Evolutionary conservation across 1,140 invertebrate species (phyloP).

Genomic region (Ostrea edulis): DNA sequence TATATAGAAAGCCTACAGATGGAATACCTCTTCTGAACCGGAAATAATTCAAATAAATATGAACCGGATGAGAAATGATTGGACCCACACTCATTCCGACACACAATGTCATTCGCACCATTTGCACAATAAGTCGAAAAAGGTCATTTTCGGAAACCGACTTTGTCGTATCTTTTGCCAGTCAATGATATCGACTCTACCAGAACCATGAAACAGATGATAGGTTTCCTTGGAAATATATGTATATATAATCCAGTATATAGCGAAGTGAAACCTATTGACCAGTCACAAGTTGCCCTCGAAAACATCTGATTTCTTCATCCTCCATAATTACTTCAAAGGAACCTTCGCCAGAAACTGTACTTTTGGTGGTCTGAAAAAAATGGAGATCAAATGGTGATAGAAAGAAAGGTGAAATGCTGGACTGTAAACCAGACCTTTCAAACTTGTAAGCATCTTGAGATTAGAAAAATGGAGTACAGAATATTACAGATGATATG

Average conservation of each 20-base stretch:
- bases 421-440: too few species aligned
- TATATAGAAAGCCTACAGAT: background rate
- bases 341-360: slow-evolving; percentile 9
- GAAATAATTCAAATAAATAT: background rate
- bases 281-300: background rate
- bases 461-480: too few species aligned
- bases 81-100: slow-evolving; percentile 25
- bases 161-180: background rate
- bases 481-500: too few species aligned
- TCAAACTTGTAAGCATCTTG: too few species aligned
- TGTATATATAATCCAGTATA: background rate
- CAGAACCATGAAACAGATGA: background rate
- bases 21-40: background rate
- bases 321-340: background rate
- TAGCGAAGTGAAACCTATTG: background rate
- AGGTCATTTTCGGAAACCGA: background rate
- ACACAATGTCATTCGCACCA: slow-evolving; percentile 7
- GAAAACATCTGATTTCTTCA: background rate
- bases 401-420: too few species aligned
- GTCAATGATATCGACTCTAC: background rate
- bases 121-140: background rate
- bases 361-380: slow-evolving; percentile 9
- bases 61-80: background rate
- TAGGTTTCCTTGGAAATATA: slow-evolving; percentile 9
- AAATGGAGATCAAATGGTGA: background rate